phyloP scores from a whole-genome alignment of 1,140 invertebrate species.

The Popillia japonica region DNA sequence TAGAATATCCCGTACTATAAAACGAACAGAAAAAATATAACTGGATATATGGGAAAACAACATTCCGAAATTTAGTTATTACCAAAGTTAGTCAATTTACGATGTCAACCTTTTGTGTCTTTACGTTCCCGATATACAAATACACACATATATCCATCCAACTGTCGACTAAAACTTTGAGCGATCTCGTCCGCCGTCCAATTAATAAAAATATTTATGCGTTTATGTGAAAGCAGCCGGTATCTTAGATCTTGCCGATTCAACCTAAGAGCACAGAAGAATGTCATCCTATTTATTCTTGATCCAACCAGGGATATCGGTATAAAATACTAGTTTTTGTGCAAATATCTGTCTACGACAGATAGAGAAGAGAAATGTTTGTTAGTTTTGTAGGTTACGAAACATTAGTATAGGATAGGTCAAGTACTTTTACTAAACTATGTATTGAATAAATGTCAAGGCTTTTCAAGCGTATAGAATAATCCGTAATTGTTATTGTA shows the following conservation, averaged over 20 bases:
- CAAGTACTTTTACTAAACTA: background rate
- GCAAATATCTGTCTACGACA: background rate
- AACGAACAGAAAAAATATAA: background rate
- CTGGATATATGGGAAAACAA: conserved; percentile 15
- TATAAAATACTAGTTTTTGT: conserved; percentile 6
- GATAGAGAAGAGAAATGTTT: background rate
- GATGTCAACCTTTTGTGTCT: conserved; percentile 22
- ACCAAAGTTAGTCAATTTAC: conserved; percentile 16
- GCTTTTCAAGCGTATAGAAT: too few relatives aligned
- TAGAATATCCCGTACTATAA: background rate
- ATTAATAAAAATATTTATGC: conserved; percentile 32
- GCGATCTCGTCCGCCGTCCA: conserved; percentile 8
- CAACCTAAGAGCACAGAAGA: conserved; percentile 7
- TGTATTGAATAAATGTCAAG: too few relatives aligned
- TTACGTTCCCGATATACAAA: conserved; percentile 12
- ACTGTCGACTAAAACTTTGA: conserved; percentile 17
- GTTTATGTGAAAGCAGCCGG: conserved; percentile 13
- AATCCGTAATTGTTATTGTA: too few relatives aligned
- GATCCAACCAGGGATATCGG: background rate
- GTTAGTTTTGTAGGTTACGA: background rate
- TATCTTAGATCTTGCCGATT: conserved; percentile 28
- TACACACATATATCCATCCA: conserved; percentile 8
- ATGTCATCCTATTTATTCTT: conserved; percentile 21
- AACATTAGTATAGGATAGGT: background rate
- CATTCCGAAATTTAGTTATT: conserved; percentile 29